These are phyloP conservation scores for Orestias chungarensis DNA, from an alignment of 2,797 vertebrate genomes.

Conservation along the genomic window DNA sequence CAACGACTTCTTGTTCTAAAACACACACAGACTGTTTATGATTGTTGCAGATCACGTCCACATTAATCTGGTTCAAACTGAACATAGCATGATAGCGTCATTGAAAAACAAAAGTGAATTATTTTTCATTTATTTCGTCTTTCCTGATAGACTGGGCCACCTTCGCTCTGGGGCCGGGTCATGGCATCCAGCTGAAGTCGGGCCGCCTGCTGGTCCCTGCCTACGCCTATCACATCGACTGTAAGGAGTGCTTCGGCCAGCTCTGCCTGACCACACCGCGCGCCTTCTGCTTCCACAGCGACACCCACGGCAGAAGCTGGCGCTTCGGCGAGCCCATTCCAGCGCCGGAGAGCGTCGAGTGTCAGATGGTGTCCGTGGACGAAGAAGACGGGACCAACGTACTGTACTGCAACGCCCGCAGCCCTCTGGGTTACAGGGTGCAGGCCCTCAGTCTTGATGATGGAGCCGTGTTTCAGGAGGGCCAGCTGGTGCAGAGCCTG, in stretches of 20 bases:
- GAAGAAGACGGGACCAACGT: slow-evolving; percentile 84
- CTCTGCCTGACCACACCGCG: slow-evolving; percentile 88
- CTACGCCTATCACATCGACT: slow-evolving; percentile 92
- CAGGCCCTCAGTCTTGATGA: slow-evolving; percentile 89
- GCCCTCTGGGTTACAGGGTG: slow-evolving; percentile 87
- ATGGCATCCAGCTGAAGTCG: slow-evolving; percentile 90
- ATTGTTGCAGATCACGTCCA: background rate
- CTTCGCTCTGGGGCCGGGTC: slow-evolving; percentile 91
- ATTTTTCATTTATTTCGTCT: background rate
- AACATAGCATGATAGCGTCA: background rate
- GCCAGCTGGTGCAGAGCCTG: slow-evolving; percentile 87
- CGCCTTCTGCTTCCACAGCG: slow-evolving; percentile 92
- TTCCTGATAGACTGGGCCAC: slow-evolving; percentile 91
- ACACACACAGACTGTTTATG: background rate
- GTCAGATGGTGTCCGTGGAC: slow-evolving; percentile 91
- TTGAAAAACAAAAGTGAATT: background rate
- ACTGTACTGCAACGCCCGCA: slow-evolving; percentile 93
- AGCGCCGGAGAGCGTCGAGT: slow-evolving; percentile 88
- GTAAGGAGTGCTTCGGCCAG: slow-evolving; percentile 88
- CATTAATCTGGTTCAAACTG: background rate
- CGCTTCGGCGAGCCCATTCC: slow-evolving; percentile 85
- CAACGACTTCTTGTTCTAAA: background rate
- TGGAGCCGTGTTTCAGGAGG: slow-evolving; percentile 85
- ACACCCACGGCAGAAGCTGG: slow-evolving; percentile 89
- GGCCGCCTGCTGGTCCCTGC: slow-evolving; percentile 92